Evolutionary conservation across 2,113 vertebrate species (phyloP).

Genomic region (Equus przewalskii): DNA sequence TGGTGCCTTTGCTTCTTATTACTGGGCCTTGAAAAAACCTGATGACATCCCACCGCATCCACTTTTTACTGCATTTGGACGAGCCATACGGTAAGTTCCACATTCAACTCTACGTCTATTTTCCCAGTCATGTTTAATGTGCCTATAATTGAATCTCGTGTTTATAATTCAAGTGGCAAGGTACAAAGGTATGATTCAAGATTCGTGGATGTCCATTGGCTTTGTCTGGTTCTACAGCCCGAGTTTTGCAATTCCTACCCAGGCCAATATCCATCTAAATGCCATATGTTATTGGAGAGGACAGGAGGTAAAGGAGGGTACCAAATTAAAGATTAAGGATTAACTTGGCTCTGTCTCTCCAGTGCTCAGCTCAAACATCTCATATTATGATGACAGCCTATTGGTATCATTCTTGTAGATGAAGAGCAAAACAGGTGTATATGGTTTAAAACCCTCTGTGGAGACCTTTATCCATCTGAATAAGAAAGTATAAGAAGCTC

Average conservation of each 20-base stretch:
- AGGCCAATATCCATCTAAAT: neutral
- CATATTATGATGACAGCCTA: neutral
- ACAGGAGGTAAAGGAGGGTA: neutral
- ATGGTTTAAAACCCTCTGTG: neutral
- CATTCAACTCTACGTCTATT: fast-evolving
- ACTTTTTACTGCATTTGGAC: constrained; percentile 94
- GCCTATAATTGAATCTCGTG: neutral
- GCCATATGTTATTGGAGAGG: neutral
- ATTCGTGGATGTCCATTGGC: neutral
- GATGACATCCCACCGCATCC: constrained; percentile 94
- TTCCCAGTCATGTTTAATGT: neutral
- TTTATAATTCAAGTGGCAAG: neutral
- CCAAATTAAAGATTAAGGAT: constrained; percentile 14
- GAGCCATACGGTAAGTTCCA: constrained; percentile 92
- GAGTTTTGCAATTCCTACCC: neutral
- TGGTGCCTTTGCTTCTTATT: constrained; percentile 97
- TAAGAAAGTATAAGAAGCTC: neutral
- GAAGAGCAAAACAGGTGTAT: neutral
- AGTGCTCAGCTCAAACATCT: neutral
- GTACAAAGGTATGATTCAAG: neutral
- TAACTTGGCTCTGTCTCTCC: neutral
- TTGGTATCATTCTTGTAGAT: neutral
- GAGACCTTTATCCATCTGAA: neutral
- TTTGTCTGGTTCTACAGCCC: constrained; percentile 1
- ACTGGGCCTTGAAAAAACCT: constrained; percentile 96